A percentile compares a stretch with the other conserved stretches of the same genome.
Conservation (phyloP, 37 sponge, comb jelly and placozoan genomes). For the Axinella damicornis region DNA sequence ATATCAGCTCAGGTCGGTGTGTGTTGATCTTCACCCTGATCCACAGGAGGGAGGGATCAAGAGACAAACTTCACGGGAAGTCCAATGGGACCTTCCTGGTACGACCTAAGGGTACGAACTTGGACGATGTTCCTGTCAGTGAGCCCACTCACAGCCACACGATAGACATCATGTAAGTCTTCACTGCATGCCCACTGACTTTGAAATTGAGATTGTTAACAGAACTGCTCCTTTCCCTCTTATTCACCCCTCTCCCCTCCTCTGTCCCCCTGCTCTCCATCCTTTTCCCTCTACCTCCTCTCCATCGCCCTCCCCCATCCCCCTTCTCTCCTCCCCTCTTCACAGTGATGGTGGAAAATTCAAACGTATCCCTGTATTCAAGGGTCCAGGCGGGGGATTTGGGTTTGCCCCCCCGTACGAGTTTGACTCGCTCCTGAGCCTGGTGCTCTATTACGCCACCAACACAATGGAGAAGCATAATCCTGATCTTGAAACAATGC, state of each 20-base stretch:
- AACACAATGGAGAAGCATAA: constrained; percentile 88
- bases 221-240: too few relatives aligned
- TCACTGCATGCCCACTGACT: too few relatives aligned
- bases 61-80: constrained; percentile 40
- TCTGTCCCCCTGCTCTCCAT: too few relatives aligned
- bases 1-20: too few relatives aligned
- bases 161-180: constrained; percentile 81
- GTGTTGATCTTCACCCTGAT: too few relatives aligned
- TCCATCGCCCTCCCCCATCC: too few relatives aligned
- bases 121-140: constrained; percentile 1
- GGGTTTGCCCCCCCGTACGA: constrained; percentile 91
- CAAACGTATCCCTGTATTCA: constrained; percentile 77
- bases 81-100: constrained; percentile 81
- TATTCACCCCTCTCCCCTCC: too few relatives aligned
- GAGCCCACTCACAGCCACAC: constrained; percentile 72
- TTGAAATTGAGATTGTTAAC: too few relatives aligned
- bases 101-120: constrained; percentile 60
- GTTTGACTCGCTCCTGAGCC: constrained; percentile 66
- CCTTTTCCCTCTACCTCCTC: too few relatives aligned
- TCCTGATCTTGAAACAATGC: constrained; percentile 58
- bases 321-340: too few relatives aligned
- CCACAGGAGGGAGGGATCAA: constrained; percentile 59
- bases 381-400: constrained; percentile 69
- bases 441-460: constrained; percentile 77
- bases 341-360: constrained; percentile 65